phyloP scores from a whole-genome alignment of 2,113 vertebrate genomes.

The Perca fluviatilis region DNA sequence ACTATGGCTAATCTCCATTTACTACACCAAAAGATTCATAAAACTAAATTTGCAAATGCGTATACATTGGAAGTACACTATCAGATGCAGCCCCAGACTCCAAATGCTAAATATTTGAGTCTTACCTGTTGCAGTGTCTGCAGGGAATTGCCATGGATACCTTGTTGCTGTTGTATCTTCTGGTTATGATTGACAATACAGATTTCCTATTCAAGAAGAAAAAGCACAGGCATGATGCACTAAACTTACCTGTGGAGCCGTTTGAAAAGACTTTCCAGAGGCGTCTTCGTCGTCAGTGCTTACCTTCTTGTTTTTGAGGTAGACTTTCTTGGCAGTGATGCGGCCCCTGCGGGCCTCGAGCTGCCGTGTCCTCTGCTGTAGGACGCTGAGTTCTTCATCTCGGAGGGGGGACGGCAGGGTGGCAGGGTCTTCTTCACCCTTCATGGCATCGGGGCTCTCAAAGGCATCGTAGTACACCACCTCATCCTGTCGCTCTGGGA shows the following conservation, averaged over 20 bases:
- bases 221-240: not conserved
- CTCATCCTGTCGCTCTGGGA: conserved; percentile 89
- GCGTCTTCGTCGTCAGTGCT: accelerated
- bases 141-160: conserved; percentile 77
- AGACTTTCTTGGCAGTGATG: conserved; percentile 98
- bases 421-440: conserved; percentile 86
- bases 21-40: not conserved
- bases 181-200: conserved; percentile 95
- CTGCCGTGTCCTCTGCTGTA: conserved; percentile 94
- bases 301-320: conserved; percentile 99
- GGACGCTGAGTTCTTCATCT: conserved; percentile 87
- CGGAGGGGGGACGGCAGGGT: conserved; percentile 85
- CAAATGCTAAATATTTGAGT: not conserved
- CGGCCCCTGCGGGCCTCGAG: conserved; percentile 95
- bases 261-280: not conserved
- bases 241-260: no score
- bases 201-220: conserved; percentile 88
- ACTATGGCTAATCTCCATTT: not conserved
- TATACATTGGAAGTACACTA: not conserved
- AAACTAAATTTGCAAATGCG: not conserved
- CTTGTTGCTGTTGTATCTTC: conserved; percentile 89
- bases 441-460: conserved; percentile 97
- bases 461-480: conserved; percentile 98
- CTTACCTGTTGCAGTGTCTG: conserved; percentile 85
- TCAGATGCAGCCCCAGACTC: not conserved